Evolutionary conservation across 1,140 invertebrate genomes (phyloP), one percentile per base, ranked within the genome.

Genomic region (Chelonus insularis): DNA sequence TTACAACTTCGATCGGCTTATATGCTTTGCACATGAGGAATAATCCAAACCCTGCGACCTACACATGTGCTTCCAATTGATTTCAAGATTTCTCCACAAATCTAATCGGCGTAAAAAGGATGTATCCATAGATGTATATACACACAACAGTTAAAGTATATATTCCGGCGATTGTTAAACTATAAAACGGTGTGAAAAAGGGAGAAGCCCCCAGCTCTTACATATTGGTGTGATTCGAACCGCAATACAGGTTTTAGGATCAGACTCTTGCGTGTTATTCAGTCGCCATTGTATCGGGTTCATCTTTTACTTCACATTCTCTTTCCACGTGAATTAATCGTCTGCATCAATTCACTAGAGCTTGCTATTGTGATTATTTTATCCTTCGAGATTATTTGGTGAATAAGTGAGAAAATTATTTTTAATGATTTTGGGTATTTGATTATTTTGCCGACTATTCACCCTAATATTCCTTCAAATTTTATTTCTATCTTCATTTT

Each of bases 161-260:
- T 5, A 48, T 14, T 36, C 23, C 50, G 45, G 39, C 25, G 32
- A 14, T 43, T 47, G 48, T 48, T 37, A 54, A 47, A 57, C 50
- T 50, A 54, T 36, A 41, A 12, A 9, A 48, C 23, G 50, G 54
- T 48, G 47, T 37, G 50, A 34, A 54, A 54, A 62, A 57, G 60
- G 57, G 25, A 51, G 37, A 36, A 45, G 14, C 25, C 25, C 29
- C 25, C 36, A 41, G 43, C 43, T 50, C 34, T 37, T 23, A 37
- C 54, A 58, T 56, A 63, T 62, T 62, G 36, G 59, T 54, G 59
- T 63, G 60, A 58, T 67, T 57, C 45, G 60, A 57, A 59, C 62
- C 62, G 48, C 60, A 55, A 64, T 64, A 64, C 65, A 64, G 65
- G 65, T 67, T 67, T 52, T 55, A 37, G 62, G 62, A 67, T 67